Evolutionary conservation across 2,888 invertebrate genomes (phyloP).

Genomic region (Toxonevra muliebris): DNA sequence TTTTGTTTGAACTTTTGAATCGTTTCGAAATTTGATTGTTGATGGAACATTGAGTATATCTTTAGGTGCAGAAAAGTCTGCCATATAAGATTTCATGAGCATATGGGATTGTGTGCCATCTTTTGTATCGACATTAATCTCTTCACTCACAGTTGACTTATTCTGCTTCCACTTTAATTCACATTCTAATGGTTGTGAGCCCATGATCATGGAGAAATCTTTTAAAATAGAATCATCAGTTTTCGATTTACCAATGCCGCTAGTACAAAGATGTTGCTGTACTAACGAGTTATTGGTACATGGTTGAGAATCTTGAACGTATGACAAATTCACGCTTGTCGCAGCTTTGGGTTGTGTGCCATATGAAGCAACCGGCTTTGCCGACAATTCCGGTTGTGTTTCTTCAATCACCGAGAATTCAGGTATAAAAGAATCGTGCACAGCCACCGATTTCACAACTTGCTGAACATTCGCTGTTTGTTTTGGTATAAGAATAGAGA

Average conservation of each 20-base stretch:
- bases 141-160: too few relatives aligned
- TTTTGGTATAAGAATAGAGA: neutral
- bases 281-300: constrained; percentile 2
- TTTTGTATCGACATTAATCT: neutral
- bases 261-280: neutral
- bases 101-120: constrained; percentile 22
- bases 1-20: constrained; percentile 28
- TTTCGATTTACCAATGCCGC: constrained; percentile 9
- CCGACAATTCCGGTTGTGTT: constrained; percentile 24
- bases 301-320: constrained; percentile 47
- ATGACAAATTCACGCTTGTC: constrained; percentile 43
- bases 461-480: neutral
- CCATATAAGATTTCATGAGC: constrained; percentile 50
- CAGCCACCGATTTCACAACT: neutral
- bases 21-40: constrained; percentile 35
- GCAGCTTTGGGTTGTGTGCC: neutral
- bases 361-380: constrained; percentile 1
- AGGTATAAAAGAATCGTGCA: constrained; percentile 37
- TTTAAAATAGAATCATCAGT: constrained; percentile 27
- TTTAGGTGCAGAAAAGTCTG: constrained; percentile 48
- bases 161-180: constrained; percentile 11
- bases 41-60: constrained; percentile 30
- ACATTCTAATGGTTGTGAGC: constrained; percentile 18
- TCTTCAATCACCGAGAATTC: constrained; percentile 36
- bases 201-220: constrained; percentile 39